Conservation (phyloP, 2,888 invertebrate genomes). For the Microchrysa polita region DNA sequence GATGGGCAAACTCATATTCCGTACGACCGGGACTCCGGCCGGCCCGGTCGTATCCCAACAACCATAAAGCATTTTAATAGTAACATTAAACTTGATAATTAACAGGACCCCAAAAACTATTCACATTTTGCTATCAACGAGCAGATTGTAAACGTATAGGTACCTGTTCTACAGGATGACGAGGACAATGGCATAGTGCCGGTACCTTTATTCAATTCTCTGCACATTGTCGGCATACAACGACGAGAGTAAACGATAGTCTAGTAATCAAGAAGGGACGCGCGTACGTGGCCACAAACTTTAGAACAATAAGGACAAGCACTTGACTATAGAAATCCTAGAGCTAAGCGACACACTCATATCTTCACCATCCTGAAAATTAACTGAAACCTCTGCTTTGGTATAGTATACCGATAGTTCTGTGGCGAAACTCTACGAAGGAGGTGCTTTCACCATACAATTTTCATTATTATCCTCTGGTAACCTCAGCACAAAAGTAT, state of each 20-base stretch:
- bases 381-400: constrained; percentile 8
- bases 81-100: constrained; percentile 17
- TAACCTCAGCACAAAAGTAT: constrained; percentile 34
- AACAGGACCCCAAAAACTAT: constrained; percentile 6
- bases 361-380: not conserved
- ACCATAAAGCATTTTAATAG: constrained; percentile 16
- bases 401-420: not conserved
- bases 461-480: constrained; percentile 28
- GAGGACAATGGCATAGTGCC: no score
- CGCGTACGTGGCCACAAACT: constrained; percentile 23
- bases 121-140: not conserved
- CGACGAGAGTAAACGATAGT: no score
- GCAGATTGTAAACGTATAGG: constrained; percentile 13
- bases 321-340: constrained; percentile 34
- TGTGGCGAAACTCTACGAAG: no score
- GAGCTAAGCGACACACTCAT: constrained; percentile 4
- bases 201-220: constrained; percentile 13
- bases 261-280: no score
- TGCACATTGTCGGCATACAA: not conserved
- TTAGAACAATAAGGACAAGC: constrained; percentile 21
- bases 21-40: no score
- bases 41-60: no score
- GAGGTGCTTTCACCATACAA: constrained; percentile 7
- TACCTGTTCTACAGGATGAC: no score
- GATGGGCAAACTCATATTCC: no score